Evolutionary conservation across 2,113 vertebrate species (phyloP).

Genomic region (Hylia prasina): DNA sequence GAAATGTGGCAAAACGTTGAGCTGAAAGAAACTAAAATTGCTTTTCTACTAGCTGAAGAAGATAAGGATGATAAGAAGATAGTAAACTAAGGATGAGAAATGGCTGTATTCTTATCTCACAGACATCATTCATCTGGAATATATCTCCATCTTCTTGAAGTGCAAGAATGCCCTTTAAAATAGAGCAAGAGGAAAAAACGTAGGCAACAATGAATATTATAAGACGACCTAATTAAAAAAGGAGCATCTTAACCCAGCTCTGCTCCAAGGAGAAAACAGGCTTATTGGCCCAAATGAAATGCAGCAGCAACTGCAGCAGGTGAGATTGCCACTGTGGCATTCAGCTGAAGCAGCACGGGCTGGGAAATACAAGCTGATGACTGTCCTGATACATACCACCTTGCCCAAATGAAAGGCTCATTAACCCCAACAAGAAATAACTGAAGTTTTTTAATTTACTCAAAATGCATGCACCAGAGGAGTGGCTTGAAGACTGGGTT

Average conservation of each 20-base stretch:
- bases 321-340: not conserved
- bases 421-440: not conserved
- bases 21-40: not conserved
- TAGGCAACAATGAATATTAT: not conserved
- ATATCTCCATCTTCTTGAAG: not conserved
- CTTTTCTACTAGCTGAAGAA: not conserved
- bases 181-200: not conserved
- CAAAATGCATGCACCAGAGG: not conserved
- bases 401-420: not conserved
- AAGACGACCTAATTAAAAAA: not conserved
- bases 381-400: not conserved
- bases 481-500: fast-evolving
- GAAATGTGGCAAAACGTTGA: not conserved
- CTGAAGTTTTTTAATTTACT: not conserved
- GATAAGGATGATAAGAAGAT: no score
- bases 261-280: not conserved
- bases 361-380: not conserved
- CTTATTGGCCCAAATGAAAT: not conserved
- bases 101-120: not conserved
- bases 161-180: not conserved
- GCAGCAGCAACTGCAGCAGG: not conserved
- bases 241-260: not conserved
- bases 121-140: not conserved
- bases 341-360: not conserved
- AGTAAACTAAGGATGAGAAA: not conserved